Evolutionary conservation across 2,113 vertebrate genomes (phyloP).

Genomic region (Furnarius figulus): DNA sequence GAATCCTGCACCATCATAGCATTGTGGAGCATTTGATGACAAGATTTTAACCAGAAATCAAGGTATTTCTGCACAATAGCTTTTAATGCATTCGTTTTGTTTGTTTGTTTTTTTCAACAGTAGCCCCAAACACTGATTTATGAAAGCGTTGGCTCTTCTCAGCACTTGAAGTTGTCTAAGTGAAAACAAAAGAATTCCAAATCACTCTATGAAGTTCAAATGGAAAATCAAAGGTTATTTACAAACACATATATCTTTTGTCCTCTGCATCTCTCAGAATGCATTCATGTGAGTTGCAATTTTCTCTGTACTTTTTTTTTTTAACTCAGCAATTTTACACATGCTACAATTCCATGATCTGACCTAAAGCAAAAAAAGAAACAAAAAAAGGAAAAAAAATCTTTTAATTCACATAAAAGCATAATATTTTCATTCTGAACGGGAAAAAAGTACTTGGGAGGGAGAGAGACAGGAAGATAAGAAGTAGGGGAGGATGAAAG

Average conservation of each 20-base stretch:
- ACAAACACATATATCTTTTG: neutral
- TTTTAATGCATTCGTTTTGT: neutral
- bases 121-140: neutral
- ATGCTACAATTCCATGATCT: neutral
- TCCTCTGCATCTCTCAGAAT: neutral
- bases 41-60: neutral
- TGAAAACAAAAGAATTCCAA: neutral
- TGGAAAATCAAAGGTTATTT: neutral
- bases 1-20: neutral
- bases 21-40: neutral
- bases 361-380: neutral
- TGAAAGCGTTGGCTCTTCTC: neutral
- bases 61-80: neutral
- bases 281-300: neutral
- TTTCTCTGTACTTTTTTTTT: neutral
- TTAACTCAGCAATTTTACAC: neutral
- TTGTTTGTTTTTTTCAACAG: neutral
- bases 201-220: neutral
- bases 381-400: too few species aligned
- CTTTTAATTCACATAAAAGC: neutral
- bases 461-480: neutral
- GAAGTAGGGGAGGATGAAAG: fast-evolving
- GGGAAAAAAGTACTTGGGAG: neutral
- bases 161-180: neutral
- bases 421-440: neutral